Base-by-base conservation (phyloP, 2,888 invertebrate species). In the Diaphora mendica region DNA sequence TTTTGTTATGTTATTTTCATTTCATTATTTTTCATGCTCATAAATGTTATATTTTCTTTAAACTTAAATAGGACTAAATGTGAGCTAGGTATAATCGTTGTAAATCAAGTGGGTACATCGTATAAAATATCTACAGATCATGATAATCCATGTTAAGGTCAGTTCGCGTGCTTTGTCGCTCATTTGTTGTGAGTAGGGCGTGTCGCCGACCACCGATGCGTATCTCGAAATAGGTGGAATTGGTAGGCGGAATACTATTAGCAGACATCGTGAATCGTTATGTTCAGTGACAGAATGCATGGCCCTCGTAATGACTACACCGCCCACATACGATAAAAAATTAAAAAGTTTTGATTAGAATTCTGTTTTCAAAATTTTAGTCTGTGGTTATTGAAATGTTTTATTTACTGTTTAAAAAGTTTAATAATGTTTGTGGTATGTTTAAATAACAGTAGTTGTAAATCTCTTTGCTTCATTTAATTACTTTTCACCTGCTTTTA, bases 171-270 rank as follows among this genome's bases (percentile, higher is more conserved):
- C 71, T 77, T 80, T 76, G 79, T 80, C 71, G 87, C 86, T 90
- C 89, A 91, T 92, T 91, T 91, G 91, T 92, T 90, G 85, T 85
- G 76, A 77, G 89, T 89, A 91, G 94, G 95, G 94, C 94, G 91
- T 82, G 73, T 82, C 82, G 75, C 76, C 87, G 86, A 89, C 92
- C 92, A 93, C 92, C 92, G 95, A 95, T 95, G 93, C 91, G 92
- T 95, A 94, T 95, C 94, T 94, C 86, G 87, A 87, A 90, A 91
- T 93, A 91, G 92, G 92, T 92, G 90, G 93, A 94, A 94, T 93
- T 90, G 91, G 94, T 94, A 90, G 95, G 95, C 93, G 95, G 95
- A 92, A 94, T 95, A 93, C 90, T 90, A 94, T 95, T 94, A 95
- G 89, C 85, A 39, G 55, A 65, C 82, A 72, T 78, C 82, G 68